Base-by-base conservation (phyloP, 2,888 invertebrate genomes). In the Pandemis heparana region DNA sequence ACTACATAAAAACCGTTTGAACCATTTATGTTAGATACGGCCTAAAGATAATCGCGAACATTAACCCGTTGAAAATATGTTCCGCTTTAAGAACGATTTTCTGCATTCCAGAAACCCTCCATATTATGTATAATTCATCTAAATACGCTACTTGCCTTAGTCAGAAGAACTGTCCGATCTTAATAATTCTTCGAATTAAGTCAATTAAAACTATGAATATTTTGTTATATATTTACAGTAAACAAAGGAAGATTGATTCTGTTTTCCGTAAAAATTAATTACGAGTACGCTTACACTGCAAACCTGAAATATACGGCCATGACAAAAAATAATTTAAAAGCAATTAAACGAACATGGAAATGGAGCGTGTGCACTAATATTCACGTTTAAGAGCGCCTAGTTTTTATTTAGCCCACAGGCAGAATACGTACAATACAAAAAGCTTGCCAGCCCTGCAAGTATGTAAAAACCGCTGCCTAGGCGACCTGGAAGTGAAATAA, bases 331-430 rank as follows among this genome's bases (percentile, higher is more conserved):
- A 53, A 51, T 65, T 74, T 74, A 32, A 61, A 48, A 63, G 70
- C 74, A 74, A 74, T 74, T 65, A 65, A 65, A 32, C 51, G 16
- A 43, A 51, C 53, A 64, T 53, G 65, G 43, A 41, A 65, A 38
- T 61, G 41, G 48, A 65, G 53, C 64, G 43, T 70, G 51, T 60
- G 70, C 41, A 43, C 61, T 32, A 56, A 69, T 70, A 74, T 74
- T 74, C 70, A 38, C 53, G 51, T 65, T 70, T 64, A 60, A 70
- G 69, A 60, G 61, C 69, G 69, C 64, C 73, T 73, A 65, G 70
- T 74, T 74, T 74, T 74, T 74, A 74, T 69, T 70, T 70, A 74
- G 74, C 69, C 70, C 60, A 74, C 69, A 74, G 66, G 66, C 71
- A 61, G 64, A 74, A 74, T 72, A 69, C 63, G 61, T 74, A 51